Evolutionary conservation across 92 coral and sea anemone genomes (phyloP), one percentile per base, ranked within the genome.

Genomic region (Heteractis magnifica): DNA sequence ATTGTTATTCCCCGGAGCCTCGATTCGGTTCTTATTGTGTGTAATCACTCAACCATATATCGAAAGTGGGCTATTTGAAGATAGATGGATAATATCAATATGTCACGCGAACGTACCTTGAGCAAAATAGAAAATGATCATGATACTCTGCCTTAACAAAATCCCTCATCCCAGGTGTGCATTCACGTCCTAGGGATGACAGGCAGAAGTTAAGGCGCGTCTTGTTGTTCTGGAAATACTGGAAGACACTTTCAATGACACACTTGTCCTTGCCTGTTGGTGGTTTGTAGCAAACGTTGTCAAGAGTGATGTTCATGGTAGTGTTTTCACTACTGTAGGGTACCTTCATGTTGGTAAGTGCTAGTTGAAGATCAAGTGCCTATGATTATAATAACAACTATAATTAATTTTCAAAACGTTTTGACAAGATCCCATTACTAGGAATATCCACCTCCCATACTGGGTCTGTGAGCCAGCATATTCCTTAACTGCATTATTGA

Each of bases 161-260:
- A 80, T 91, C 84, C 19, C 1, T 19, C 10, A 7, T 13, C 1
- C 26, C 53, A 49, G 52, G 20, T 41, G 19, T 4, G 58, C 91
- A 89, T n/a, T 65, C 44, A 10, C 56, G 10, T 3, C 84, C 84
- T 75, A 89, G 6, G 4, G 51, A 26, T 0, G 89, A 72, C 13
- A 89, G 71, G 21, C 95, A 92, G 34, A 81, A 86, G 85, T 94
- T 90, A 56, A 94, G 87, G 53, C 52, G 59, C 13, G 80, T 88
- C 64, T 49, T 59, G 79, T 90, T 86, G 77, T 94, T 92, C 55
- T 94, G 98, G 85, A 92, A 94, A 62, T 92, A 94, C 88, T 94
- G 95, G 52, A 94, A 91, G 65, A 88, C 34, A 55, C 98, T 94
- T 77, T 90, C 88, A 9, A 94, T 89, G 60, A 92, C 76, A 56